Base-by-base conservation (phyloP, 2,888 invertebrate genomes). In the Helobdella robusta region DNA sequence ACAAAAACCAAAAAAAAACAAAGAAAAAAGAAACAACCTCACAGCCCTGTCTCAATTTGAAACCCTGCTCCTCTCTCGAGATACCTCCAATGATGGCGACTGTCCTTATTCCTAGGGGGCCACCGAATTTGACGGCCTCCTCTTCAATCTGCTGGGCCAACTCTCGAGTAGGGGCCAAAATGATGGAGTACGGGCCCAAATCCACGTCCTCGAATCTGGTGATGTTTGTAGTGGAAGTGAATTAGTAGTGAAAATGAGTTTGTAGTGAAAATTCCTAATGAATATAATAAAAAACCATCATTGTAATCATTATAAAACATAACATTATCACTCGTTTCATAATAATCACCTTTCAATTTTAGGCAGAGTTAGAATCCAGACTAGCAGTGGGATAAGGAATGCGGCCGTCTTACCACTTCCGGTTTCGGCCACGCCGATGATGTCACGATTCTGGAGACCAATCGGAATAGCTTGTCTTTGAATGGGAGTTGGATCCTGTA, bases 141-240 rank as follows among this genome's bases (percentile, higher is more conserved):
- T 97, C 97, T 81, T 99, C 97, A 74, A 99, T 99, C 81, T 98
- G 97, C 77, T 97, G 95, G 0, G 97, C 97, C 82, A 98, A 85
- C 79, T 98, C 97, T 81, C 98, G 88, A n/a, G 98, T 98, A 0
- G 98, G 98, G 0, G 98, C 98, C 80, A 99, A 83, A 76, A 99
- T 98, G 64, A 99, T 91, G 30, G 98, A 97, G 80, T 98, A 99
- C 0, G 98, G 98, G 4, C 98, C 98, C 82, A 84, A 80, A 66
- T 82, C 82, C 48, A 78, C 76, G 72, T 82, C 81, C 69, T 81
- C 81, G 66, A 78, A 70, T 69, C 77, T 77, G 69, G 34, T n/a
- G 4, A 20, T 20, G 11, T 40, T 40, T 40, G 44, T 15, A 40
- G 15, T 15, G 15, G 8, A 40, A 40, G 15, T 40, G 44, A 40